Evolutionary conservation across 1,140 invertebrate species (phyloP).

Genomic region (Nasonia vitripennis): DNA sequence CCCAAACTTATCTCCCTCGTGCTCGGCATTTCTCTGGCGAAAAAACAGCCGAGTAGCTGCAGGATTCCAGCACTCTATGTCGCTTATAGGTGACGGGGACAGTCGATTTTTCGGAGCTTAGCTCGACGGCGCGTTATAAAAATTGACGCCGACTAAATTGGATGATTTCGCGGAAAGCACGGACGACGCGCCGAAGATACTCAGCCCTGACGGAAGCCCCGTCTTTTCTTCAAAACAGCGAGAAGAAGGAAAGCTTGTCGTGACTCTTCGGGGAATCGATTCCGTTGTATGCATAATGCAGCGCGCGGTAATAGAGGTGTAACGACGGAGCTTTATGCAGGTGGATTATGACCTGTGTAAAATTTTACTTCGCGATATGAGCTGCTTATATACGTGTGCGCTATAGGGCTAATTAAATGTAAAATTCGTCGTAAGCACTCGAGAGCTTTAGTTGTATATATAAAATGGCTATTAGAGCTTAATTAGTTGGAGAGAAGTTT

Average conservation of each 20-base stretch:
- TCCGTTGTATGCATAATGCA: not conserved
- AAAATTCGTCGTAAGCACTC: not conserved
- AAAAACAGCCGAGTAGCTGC: not conserved
- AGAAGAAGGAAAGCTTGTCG: not conserved
- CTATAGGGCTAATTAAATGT: not conserved
- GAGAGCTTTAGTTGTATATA: not conserved
- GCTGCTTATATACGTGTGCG: too few species aligned
- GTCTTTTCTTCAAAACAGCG: not conserved
- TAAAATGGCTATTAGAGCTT: not conserved
- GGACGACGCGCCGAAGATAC: not conserved
- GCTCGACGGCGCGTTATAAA: not conserved
- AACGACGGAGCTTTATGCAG: not conserved
- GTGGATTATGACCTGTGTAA: not conserved
- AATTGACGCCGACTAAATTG: conserved; percentile 48
- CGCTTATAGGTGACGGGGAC: too few species aligned
- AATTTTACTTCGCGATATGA: too few species aligned
- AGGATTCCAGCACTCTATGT: too few species aligned
- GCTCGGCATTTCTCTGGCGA: not conserved
- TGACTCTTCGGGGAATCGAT: not conserved
- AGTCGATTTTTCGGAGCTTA: too few species aligned
- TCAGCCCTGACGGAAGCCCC: too few species aligned
- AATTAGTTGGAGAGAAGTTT: not conserved
- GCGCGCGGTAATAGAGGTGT: not conserved
- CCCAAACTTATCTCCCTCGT: conserved; percentile 1
- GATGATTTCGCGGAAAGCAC: conserved; percentile 52